Evolutionary conservation across 2,888 invertebrate species (phyloP), one percentile per base, ranked within the genome.

Genomic region (Molanna angustata): DNA sequence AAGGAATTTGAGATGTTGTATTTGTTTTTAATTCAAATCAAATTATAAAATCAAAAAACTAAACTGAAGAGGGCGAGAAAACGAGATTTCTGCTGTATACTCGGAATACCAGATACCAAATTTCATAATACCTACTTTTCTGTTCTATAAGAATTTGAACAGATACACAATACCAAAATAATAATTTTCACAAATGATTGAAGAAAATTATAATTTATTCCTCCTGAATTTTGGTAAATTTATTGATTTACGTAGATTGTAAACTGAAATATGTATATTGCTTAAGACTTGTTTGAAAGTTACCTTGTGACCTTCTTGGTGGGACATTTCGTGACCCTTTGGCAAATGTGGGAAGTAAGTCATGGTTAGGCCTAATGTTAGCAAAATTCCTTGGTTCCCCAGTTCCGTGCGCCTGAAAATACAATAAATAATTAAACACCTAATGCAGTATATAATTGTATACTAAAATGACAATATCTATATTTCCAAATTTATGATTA

Each of bases 271-370:
- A 27, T 27, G 6, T 27, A 11, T 27, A 27, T 7, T 6, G 6
- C 7, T 27, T 11, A 27, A 7, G 27, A 27, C 27, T 27, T 27
- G 18, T 6, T 17, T n/a, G 7, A 11, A 40, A 40, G n/a, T 18
- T 11, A 49, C 49, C 49, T 17, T 49, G 43, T 21, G 49, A 49
- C 6, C 43, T 13, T 22, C 49, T 42, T 16, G 20, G 33, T 16
- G 49, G 49, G 11, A 32, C 18, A 35, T 33, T 20, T 6, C 49
- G 31, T 11, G 33, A 17, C 4, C 43, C 22, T 6, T 33, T 21
- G n/a, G 43, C 49, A 22, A 32, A 49, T 4, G 21, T 35, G 17
- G 49, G 49, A 11, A 49, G 21, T 4, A 49, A 35, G 16, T 43
- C 37, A 16, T 43, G 32, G 22, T 33, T 43, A 43, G 17, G 19